Evolutionary conservation across 2,113 vertebrate genomes (phyloP), one percentile per base, ranked within the genome.

Genomic region (Paralichthys olivaceus): DNA sequence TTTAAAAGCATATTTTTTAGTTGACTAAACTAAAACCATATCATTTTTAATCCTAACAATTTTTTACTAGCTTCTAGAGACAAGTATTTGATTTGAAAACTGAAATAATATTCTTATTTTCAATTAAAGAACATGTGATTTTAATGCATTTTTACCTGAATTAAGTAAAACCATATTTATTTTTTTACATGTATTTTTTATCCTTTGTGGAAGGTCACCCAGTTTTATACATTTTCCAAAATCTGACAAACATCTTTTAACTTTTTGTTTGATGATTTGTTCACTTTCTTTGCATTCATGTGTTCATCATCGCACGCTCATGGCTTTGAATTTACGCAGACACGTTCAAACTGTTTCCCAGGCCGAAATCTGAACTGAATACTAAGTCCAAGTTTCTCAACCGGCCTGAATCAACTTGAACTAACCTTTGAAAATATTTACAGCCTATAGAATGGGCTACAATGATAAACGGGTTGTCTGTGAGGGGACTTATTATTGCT

Each of bases 341-440:
- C 22, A 15, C 3, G 47, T 12, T 37, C 58, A 1, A 22, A 5
- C 23, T 56, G 13, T 76, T 79, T 69, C 17, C 26, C 57, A 40
- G 37, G 43, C 34, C 74, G 23, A 57, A 77, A 49, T 69, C 5
- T 15, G 22, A 65, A 51, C 37, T n/a, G 53, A 69, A 81, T 40
- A 65, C 74, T 25, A 64, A 69, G 77, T 79, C 59, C 70, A 84
- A 72, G 69, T 84, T 87, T 83, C 64, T 81, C 76, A 76, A 69
- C 71, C 55, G 61, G 66, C 70, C 47, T 73, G 72, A 83, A 88
- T 82, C 81, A 79, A 83, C 72, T 85, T 75, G 69, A 85, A 85
- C 85, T 87, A 91, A 89, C 87, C 92, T 93, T 93, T 92, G 88
- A 78, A 88, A 90, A 89, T 81, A 91, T 93, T 92, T 92, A 93